Conservation (phyloP, 2,888 invertebrate genomes). For the Perizoma flavofasciatum region DNA sequence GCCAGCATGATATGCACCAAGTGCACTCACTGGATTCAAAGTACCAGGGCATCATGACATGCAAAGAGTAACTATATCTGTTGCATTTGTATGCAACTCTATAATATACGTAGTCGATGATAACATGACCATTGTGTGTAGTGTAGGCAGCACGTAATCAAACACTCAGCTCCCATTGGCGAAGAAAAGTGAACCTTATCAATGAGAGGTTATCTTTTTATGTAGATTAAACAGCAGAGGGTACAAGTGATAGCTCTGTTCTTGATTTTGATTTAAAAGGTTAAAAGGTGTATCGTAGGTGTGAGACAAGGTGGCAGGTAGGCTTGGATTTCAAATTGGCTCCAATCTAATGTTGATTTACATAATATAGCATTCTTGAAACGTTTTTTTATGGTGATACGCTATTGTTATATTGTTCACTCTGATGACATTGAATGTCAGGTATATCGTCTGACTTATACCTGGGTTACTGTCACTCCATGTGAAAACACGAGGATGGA, state of each 20-base stretch:
- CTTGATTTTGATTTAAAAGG: background rate
- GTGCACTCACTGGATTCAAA: background rate
- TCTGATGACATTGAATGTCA: no score
- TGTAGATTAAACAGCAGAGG: background rate
- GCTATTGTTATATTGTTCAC: no score
- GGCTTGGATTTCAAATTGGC: no score
- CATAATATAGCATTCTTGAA: no score
- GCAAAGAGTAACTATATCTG: background rate
- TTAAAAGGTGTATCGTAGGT: no score
- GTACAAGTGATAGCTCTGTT: background rate
- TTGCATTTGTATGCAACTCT: conserved; percentile 5
- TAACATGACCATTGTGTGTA: background rate
- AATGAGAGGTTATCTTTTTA: background rate
- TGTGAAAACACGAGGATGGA: no score
- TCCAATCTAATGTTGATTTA: no score
- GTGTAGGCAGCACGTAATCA: background rate
- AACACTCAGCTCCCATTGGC: background rate
- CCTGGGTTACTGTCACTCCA: no score
- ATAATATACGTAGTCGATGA: background rate
- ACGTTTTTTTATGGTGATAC: no score
- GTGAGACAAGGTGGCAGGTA: no score
- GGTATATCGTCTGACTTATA: no score
- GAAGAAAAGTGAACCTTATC: background rate
- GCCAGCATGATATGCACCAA: background rate
- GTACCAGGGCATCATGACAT: background rate